Conservation (phyloP, 2,888 invertebrate genomes). For the Agapostemon virescens region DNA sequence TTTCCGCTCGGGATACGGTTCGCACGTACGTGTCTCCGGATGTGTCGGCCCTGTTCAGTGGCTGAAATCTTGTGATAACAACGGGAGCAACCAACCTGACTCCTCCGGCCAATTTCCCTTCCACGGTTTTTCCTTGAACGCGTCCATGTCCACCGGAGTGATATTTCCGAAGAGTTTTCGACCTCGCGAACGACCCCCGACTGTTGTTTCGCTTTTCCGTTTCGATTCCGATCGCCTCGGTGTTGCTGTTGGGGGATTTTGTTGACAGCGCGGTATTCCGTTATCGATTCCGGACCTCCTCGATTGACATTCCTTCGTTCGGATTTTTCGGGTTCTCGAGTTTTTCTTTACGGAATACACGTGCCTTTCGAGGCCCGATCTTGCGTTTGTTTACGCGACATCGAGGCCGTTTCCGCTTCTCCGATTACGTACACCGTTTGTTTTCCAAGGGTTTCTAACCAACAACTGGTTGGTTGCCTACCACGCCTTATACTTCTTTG, state of each 20-base stretch:
- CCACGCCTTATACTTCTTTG: slow-evolving; percentile 39
- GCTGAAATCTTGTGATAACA: slow-evolving; percentile 14
- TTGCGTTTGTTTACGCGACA: too few species aligned
- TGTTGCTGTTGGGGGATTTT: too few species aligned
- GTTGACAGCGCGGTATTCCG: too few species aligned
- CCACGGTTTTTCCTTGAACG: not conserved
- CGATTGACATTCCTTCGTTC: too few species aligned
- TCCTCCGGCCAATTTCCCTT: not conserved
- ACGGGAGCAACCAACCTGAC: not conserved
- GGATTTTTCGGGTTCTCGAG: too few species aligned
- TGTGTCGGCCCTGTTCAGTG: slow-evolving; percentile 16
- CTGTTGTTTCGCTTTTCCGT: too few species aligned
- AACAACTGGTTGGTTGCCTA: slow-evolving; percentile 18
- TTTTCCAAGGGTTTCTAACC: not conserved
- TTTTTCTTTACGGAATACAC: not conserved
- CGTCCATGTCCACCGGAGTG: slow-evolving; percentile 9
- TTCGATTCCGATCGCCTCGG: too few species aligned
- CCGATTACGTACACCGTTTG: not conserved
- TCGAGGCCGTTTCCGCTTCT: too few species aligned
- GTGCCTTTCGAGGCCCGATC: too few species aligned
- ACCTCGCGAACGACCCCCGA: too few species aligned
- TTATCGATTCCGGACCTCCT: too few species aligned
- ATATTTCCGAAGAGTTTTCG: too few species aligned
- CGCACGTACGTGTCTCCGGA: not conserved
- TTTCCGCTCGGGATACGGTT: slow-evolving; percentile 5